Evolutionary conservation across 2,797 vertebrate species (phyloP).

Genomic region (Salarias fasciatus): DNA sequence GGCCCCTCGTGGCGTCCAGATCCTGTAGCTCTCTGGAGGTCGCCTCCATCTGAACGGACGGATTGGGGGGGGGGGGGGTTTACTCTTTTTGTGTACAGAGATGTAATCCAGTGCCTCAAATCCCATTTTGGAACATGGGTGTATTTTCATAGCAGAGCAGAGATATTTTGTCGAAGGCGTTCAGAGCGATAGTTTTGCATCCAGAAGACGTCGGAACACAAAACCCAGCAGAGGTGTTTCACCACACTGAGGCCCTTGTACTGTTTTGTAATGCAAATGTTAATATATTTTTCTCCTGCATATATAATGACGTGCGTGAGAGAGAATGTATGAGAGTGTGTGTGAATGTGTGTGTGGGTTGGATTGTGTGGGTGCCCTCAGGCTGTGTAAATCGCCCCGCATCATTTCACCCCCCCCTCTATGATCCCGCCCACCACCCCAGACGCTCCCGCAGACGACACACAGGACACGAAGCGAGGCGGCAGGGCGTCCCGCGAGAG

Average conservation of each 20-base stretch:
- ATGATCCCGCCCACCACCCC: slow-evolving; percentile 44
- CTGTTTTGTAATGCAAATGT: slow-evolving; percentile 92
- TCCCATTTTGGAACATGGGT: slow-evolving; percentile 60
- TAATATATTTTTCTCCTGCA: slow-evolving; percentile 89
- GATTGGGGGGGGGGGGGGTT: neutral
- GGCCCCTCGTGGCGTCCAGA: slow-evolving; percentile 46
- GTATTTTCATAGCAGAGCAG: slow-evolving; percentile 70
- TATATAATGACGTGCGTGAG: slow-evolving; percentile 46
- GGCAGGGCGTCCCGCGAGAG: no score
- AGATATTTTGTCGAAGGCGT: slow-evolving; percentile 78
- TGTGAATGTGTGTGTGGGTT: slow-evolving; percentile 48
- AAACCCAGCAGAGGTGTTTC: slow-evolving; percentile 76
- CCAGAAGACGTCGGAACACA: slow-evolving; percentile 55
- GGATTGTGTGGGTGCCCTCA: slow-evolving; percentile 60
- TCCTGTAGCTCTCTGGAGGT: slow-evolving; percentile 46
- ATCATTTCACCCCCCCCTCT: slow-evolving; percentile 40
- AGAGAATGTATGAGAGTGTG: no score
- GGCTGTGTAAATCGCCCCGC: slow-evolving; percentile 51
- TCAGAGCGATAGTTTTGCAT: slow-evolving; percentile 65
- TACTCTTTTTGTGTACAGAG: slow-evolving; percentile 70
- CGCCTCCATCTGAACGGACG: slow-evolving; percentile 56
- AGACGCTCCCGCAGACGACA: slow-evolving; percentile 48
- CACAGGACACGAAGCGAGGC: slow-evolving; percentile 45
- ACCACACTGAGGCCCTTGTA: slow-evolving; percentile 86
- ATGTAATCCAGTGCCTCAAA: slow-evolving; percentile 78